phyloP scores from a whole-genome alignment of 2,888 invertebrate species.

The Drosophila kuntzei region DNA sequence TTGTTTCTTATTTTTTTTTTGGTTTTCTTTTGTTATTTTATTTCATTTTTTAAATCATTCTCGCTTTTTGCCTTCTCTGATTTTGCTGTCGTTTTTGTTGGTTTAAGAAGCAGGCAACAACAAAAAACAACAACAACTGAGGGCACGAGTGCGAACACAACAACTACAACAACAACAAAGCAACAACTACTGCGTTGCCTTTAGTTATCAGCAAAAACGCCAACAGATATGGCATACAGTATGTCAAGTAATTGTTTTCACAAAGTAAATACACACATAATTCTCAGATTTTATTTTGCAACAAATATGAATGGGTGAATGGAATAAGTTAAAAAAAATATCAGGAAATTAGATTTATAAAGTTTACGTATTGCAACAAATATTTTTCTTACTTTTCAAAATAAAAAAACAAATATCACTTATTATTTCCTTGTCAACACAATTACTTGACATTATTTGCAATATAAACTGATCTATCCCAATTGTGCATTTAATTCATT shows the following conservation, averaged over 20 bases:
- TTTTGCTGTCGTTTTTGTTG: slow-evolving; percentile 59
- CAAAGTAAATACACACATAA: background rate
- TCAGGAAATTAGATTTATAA: too few species aligned
- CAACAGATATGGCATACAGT: slow-evolving; percentile 44
- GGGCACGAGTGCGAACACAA: slow-evolving; percentile 44
- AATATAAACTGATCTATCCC: slow-evolving; percentile 49
- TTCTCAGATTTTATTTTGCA: background rate
- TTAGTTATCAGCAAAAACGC: slow-evolving; percentile 54
- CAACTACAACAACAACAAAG: slow-evolving; percentile 28
- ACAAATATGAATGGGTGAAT: too few species aligned
- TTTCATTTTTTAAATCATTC: slow-evolving; percentile 57
- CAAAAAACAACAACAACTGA: slow-evolving; percentile 29
- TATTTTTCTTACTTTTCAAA: too few species aligned
- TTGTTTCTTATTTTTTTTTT: slow-evolving; percentile 19
- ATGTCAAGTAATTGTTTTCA: slow-evolving; percentile 1
- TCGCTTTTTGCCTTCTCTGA: slow-evolving; percentile 58
- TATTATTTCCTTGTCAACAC: background rate
- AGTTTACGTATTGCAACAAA: too few species aligned
- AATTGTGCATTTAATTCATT: slow-evolving; percentile 14
- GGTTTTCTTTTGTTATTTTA: slow-evolving; percentile 42
- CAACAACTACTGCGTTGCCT: slow-evolving; percentile 46
- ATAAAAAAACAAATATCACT: background rate
- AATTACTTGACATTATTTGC: background rate
- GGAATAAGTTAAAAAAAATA: too few species aligned
- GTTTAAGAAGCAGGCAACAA: slow-evolving; percentile 39